phyloP scores from a whole-genome alignment of 2,797 vertebrate genomes.

The Brachyrhaphis roseni region DNA sequence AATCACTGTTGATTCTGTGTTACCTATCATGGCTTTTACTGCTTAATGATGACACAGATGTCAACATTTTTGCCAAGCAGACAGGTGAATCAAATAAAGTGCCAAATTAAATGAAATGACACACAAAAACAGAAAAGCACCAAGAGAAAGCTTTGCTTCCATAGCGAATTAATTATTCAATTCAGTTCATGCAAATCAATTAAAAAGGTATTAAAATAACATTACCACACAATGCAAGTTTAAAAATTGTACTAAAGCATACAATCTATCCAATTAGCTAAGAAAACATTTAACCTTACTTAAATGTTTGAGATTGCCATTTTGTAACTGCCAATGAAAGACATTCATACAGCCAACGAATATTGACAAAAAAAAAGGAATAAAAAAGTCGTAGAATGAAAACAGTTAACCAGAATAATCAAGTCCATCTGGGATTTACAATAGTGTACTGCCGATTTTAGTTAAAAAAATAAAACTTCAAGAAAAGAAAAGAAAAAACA shows the following conservation, averaged over 20 bases:
- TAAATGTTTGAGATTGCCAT: background rate
- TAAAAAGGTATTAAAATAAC: background rate
- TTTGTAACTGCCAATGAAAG: background rate
- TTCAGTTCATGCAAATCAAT: background rate
- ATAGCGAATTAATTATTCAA: background rate
- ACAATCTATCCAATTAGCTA: background rate
- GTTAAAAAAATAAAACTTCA: constrained; percentile 10
- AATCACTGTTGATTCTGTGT: background rate
- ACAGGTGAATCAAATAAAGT: background rate
- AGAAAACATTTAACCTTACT: background rate
- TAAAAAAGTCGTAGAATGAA: background rate
- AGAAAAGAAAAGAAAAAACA: constrained; percentile 9
- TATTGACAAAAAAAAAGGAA: background rate
- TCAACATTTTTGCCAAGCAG: background rate
- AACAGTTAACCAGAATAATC: background rate
- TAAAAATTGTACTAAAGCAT: background rate
- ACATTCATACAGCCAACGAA: background rate
- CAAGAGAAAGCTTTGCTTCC: background rate
- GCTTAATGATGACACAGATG: background rate
- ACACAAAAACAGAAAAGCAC: background rate
- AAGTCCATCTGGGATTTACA: background rate
- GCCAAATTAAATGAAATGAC: background rate
- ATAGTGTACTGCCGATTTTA: fast-evolving
- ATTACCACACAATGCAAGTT: background rate
- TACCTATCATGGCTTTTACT: background rate